Evolutionary conservation across 2,113 vertebrate genomes (phyloP).

Genomic region (Cyanocitta stelleri): DNA sequence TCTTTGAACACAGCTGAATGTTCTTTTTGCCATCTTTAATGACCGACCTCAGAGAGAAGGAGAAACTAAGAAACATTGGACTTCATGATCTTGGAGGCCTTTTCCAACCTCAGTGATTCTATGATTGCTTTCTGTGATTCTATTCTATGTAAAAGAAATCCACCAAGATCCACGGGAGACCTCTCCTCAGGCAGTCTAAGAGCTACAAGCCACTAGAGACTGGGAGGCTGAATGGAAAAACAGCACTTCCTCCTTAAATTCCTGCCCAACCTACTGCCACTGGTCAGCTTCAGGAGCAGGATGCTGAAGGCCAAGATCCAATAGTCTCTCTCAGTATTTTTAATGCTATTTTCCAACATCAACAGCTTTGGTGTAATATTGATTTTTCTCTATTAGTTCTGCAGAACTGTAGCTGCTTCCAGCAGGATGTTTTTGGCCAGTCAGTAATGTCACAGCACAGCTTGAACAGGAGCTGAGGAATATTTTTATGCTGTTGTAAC

Average conservation of each 20-base stretch:
- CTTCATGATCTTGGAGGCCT: neutral
- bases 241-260: neutral
- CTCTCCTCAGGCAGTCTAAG: neutral
- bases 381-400: neutral
- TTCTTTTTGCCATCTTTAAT: neutral
- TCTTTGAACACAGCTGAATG: neutral
- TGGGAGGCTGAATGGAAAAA: neutral
- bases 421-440: neutral
- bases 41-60: neutral
- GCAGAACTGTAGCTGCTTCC: neutral
- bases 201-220: neutral
- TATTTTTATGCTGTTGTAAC: neutral
- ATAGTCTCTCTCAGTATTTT: neutral
- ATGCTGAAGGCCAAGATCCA: neutral
- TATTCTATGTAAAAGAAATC: neutral
- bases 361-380: neutral
- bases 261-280: neutral
- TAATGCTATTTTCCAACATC: neutral
- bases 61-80: neutral
- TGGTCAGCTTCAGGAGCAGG: neutral
- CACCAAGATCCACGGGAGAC: neutral
- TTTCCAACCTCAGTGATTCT: neutral
- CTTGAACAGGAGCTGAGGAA: neutral
- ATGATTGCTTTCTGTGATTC: neutral
- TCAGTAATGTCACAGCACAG: neutral